phyloP scores from a whole-genome alignment of 1,140 invertebrate species.

The Planococcus citri region DNA sequence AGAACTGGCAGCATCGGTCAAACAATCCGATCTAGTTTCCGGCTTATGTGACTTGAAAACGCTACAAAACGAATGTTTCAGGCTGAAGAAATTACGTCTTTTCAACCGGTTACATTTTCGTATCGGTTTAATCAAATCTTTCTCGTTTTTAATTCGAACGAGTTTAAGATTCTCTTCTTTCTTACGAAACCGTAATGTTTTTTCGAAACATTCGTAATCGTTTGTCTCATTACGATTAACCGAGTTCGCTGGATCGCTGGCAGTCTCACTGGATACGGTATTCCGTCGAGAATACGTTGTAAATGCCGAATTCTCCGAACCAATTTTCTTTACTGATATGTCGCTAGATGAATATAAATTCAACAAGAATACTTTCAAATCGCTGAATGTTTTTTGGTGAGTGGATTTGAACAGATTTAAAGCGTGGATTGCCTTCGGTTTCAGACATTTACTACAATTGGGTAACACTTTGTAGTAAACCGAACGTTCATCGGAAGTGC shows the following conservation, averaged over 20 bases:
- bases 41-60: conserved; percentile 55
- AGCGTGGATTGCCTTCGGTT: conserved; percentile 5
- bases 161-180: not conserved
- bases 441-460: not conserved
- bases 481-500: not conserved
- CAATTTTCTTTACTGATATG: not conserved
- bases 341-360: conserved; percentile 9
- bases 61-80: conserved; percentile 76
- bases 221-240: not conserved
- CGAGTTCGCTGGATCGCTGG: not conserved
- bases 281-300: not conserved
- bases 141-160: not conserved
- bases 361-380: conserved; percentile 10
- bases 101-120: not conserved
- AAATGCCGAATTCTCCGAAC: not conserved
- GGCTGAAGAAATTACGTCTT: conserved; percentile 41
- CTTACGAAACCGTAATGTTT: not conserved
- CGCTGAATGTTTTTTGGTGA: not conserved
- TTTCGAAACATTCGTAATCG: not conserved
- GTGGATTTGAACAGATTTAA: not conserved
- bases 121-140: not conserved
- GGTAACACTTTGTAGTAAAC: not conserved
- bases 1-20: conserved; percentile 29
- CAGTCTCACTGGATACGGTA: not conserved
- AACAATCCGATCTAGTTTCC: conserved; percentile 26